A percentile compares a stretch with the other conserved stretches of the same genome.
These are phyloP conservation scores for Turdus rufiventris DNA, from an alignment of 2,113 vertebrate genomes.

Conservation along the genomic window DNA sequence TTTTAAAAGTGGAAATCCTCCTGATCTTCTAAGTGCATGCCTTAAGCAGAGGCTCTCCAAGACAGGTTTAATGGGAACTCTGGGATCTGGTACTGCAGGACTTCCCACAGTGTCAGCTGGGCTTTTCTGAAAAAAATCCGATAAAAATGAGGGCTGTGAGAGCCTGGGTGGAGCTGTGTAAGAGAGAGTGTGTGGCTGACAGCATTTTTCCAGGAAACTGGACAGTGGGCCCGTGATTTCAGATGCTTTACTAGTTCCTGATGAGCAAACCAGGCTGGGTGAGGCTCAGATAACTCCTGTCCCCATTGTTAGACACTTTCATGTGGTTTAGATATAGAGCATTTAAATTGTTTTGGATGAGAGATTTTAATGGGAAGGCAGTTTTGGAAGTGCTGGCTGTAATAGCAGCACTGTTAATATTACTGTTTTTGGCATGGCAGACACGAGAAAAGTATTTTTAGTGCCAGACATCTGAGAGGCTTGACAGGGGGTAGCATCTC, in stretches of 20 bases:
- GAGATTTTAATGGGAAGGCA: background rate
- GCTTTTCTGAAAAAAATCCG: background rate
- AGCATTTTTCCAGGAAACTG: conserved; percentile 24
- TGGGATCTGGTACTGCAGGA: background rate
- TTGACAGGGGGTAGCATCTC: background rate
- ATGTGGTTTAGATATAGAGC: background rate
- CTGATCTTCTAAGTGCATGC: background rate
- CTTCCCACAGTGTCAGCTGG: background rate
- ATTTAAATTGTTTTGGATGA: background rate
- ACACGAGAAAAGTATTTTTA: conserved; percentile 13
- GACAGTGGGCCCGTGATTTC: background rate
- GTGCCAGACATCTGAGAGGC: conserved; percentile 32
- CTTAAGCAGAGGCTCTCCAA: background rate
- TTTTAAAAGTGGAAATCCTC: background rate
- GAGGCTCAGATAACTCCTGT: background rate
- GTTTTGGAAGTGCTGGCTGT: background rate
- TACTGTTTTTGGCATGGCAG: background rate
- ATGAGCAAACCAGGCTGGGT: background rate
- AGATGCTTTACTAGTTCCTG: background rate
- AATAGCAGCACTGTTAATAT: background rate
- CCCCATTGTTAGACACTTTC: background rate
- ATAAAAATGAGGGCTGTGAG: background rate
- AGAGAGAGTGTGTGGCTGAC: background rate
- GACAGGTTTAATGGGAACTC: background rate
- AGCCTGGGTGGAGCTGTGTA: background rate